A percentile compares a stretch with the other conserved stretches of the same genome.
Conservation (phyloP, 2,888 invertebrate genomes). For the Celastrina argiolus region DNA sequence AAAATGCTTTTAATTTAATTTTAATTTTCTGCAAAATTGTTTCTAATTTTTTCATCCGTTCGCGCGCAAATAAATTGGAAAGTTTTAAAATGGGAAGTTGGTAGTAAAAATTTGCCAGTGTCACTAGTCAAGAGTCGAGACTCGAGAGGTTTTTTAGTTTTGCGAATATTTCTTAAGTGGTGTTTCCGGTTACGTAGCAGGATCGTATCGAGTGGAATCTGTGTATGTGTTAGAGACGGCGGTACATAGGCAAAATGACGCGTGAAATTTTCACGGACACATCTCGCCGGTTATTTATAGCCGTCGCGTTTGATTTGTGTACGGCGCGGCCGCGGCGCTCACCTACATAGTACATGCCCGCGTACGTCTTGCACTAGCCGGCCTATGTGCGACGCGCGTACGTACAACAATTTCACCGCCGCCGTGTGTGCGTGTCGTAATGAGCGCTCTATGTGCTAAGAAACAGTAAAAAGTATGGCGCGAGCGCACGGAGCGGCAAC, state of each 20-base stretch:
- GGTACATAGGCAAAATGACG: slow-evolving; percentile 34
- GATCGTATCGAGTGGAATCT: slow-evolving; percentile 9
- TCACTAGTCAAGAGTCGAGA: neutral
- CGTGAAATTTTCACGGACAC: slow-evolving; percentile 56
- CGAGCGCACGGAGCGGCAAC: slow-evolving; percentile 71
- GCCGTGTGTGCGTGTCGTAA: slow-evolving; percentile 54
- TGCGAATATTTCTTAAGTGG: neutral
- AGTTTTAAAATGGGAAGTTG: neutral
- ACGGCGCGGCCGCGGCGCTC: slow-evolving; percentile 61
- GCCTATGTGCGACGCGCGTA: slow-evolving; percentile 41
- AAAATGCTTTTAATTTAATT: neutral
- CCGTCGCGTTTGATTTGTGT: slow-evolving; percentile 70
- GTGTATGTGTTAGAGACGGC: slow-evolving; percentile 13
- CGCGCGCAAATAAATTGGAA: neutral
- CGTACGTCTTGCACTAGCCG: slow-evolving; percentile 64
- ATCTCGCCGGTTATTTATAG: slow-evolving; percentile 65
- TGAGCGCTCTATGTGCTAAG: slow-evolving; percentile 77
- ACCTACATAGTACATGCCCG: slow-evolving; percentile 65
- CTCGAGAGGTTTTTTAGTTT: neutral
- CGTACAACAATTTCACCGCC: slow-evolving; percentile 58
- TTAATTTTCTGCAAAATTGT: too few relatives aligned
- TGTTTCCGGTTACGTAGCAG: neutral
- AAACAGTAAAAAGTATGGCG: slow-evolving; percentile 80
- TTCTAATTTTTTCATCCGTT: neutral
- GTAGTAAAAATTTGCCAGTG: neutral